phyloP scores from a whole-genome alignment of 2,113 vertebrate genomes.

The Uria lomvia region DNA sequence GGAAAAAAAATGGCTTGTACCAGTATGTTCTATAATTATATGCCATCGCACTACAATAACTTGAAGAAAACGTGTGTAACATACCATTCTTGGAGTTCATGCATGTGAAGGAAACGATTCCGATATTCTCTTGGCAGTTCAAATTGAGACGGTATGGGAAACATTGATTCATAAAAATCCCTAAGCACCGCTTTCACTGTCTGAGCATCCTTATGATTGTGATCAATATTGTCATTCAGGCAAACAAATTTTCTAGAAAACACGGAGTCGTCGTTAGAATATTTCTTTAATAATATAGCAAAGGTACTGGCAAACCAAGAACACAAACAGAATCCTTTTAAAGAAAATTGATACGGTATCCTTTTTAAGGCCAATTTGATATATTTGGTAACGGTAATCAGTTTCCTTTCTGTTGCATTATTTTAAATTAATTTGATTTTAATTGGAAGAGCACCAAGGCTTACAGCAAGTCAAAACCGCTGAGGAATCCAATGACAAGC shows the following conservation, averaged over 20 bases:
- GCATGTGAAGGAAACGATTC: conserved; percentile 95
- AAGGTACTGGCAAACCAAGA: not conserved
- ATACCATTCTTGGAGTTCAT: conserved; percentile 94
- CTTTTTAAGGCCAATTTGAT: not conserved
- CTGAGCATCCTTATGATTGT: conserved; percentile 91
- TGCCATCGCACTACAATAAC: not conserved
- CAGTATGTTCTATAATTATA: not conserved
- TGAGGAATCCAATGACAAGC: not conserved
- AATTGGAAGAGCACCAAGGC: not conserved
- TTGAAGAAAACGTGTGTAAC: not conserved
- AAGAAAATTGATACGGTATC: not conserved
- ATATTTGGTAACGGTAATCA: not conserved
- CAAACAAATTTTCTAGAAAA: conserved; percentile 94
- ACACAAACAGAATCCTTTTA: not conserved
- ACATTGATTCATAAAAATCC: conserved; percentile 99
- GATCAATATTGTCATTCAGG: conserved; percentile 97
- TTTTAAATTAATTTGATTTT: not conserved
- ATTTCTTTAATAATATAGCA: not conserved
- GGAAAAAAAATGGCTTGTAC: not conserved
- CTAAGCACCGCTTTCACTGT: conserved; percentile 96
- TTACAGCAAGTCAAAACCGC: not conserved
- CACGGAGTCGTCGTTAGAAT: not conserved
- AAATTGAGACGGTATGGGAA: conserved; percentile 93
- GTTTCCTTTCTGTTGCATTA: not conserved
- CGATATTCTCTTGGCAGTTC: conserved; percentile 94